Base-by-base conservation (phyloP, 2,113 vertebrate genomes). In the Cynoglossus semilaevis region DNA sequence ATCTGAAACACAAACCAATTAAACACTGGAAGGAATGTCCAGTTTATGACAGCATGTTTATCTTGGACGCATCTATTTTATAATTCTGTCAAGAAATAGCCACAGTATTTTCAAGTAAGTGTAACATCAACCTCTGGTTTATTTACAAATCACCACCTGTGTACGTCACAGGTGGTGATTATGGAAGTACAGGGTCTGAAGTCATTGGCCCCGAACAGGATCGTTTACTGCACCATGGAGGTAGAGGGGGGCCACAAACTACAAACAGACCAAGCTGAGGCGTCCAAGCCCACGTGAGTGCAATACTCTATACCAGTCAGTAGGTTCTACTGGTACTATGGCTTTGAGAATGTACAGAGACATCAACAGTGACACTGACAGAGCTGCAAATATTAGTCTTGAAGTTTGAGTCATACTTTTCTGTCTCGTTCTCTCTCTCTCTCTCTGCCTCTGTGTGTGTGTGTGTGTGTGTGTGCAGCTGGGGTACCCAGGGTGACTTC, bases 171-270 rank as follows among this genome's bases (percentile, higher is more conserved):
- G 97, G 96, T 99, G 68, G 97, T 99, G 72, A 98, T 99, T 71
- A 94, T 97, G 94, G 97, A 99, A 74, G 97, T 99, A 11, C 94
- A 97, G 66, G 96, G 97, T 34, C 88, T 99, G 63, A 98, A 93
- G 87, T 99, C 97, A 0, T 86, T 99, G 74, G 95, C 97, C 51
- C 94, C 96, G n/a, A 99, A 98, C 83, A 93, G 97, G 54, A 96
- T 99, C 1, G 97, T 99, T 0, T 99, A 99, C 79, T 99, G 97
- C 77, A 99, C 97, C 5, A 99, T 99, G 97, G 97, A 99, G 70
- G 97, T 99, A 0, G 97, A 99, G 82, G 97, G 97, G 5, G 97
- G 97, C 43, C 95, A 98, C 80, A 98, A 99, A 14, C 92, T 99
- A 11, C 97, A 99, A 80, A 99, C 97, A 0, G 97, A 99, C 85